Evolutionary conservation across 2,888 invertebrate species (phyloP), one percentile per base, ranked within the genome.

Genomic region (Trachelus iudaicus): DNA sequence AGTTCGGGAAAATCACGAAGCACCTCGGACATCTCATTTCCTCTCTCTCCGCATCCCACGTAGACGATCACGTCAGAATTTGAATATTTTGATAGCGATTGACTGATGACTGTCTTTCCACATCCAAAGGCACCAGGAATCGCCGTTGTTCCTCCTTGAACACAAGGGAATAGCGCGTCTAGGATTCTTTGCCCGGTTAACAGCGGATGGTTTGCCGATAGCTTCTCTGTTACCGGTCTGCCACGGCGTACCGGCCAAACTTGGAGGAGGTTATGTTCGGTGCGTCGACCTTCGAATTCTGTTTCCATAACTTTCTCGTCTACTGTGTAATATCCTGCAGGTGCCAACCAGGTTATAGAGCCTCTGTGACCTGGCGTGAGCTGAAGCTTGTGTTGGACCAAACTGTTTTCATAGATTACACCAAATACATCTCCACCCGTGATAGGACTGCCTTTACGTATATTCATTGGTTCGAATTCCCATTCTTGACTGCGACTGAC

Each of bases 211-310:
- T 98, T 98, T 87, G 98, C 98, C 75, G 97, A 97, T 84, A 99
- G 93, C 93, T 99, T 99, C 93, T 99, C 99, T 23, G 97, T 96
- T 80, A 95, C 95, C 23, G 99, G 99, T 81, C 99, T 94, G 78
- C 98, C 97, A 92, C 97, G 97, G 89, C 99, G 96, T 85, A 99
- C 99, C 2, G 99, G 99, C 99, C 99, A 99, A 81, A 98, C 96
- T 93, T 99, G 99, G 93, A 99, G 93, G 98, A 99, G 99, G 81
- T 95, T 95, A 93, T 95, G 97, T 91, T 96, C 94, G 78, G 95
- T 95, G 89, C 95, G 95, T 91, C 97, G 96, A 33, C 98, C 98
- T 92, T 98, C 98, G 93, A 98, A 99, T 92, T 99, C 99, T 0
- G 98, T 97, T 93, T 99, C 98, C 89, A 99, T 93, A 76, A 99